Evolutionary conservation across 2,797 vertebrate genomes (phyloP).

Genomic region (Psittacula echo): DNA sequence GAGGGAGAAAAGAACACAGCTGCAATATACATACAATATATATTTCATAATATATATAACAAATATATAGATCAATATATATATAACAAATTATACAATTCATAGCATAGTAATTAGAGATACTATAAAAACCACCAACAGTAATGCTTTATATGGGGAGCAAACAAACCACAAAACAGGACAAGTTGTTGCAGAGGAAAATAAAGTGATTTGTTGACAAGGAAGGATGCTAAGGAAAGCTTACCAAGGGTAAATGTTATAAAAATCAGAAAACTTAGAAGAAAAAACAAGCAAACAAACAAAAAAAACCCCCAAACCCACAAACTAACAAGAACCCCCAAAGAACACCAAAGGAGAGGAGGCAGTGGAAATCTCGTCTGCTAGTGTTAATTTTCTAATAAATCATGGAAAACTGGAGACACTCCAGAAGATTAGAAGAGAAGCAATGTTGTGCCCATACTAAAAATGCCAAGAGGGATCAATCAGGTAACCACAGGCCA

Average conservation of each 20-base stretch:
- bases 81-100: background rate
- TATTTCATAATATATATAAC: background rate
- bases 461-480: background rate
- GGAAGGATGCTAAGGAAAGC: background rate
- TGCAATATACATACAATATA: background rate
- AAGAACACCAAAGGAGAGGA: background rate
- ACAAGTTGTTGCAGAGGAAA: background rate
- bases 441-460: background rate
- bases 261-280: background rate
- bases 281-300: background rate
- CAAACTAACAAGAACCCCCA: background rate
- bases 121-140: background rate
- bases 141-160: background rate
- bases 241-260: background rate
- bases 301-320: background rate
- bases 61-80: background rate
- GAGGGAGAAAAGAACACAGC: background rate
- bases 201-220: background rate
- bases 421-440: conserved; percentile 1
- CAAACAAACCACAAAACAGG: background rate
- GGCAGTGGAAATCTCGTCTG: background rate
- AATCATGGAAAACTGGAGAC: background rate
- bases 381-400: conserved; percentile 14
- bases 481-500: conserved; percentile 38
- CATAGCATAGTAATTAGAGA: background rate